Base-by-base conservation (phyloP, 2,888 invertebrate genomes). In the Syrista parreyssii region DNA sequence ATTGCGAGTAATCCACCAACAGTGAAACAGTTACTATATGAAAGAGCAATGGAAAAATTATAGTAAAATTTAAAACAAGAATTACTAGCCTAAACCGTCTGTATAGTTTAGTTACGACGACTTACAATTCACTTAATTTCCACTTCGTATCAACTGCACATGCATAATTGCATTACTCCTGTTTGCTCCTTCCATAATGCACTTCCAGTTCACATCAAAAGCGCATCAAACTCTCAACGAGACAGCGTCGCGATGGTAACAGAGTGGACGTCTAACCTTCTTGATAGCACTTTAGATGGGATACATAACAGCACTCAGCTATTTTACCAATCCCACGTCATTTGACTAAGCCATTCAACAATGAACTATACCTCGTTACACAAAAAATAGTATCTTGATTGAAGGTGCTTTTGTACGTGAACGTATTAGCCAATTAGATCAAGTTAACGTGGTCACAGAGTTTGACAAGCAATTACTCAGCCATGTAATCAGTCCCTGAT, bases 81-180 rank as follows among this genome's bases (percentile, higher is more conserved):
- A 23, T 55, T 55, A 55, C 55, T 23, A 55, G 23, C 23, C 23
- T 55, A 55, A 55, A 55, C 9, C 9, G 9, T 23, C 55, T 55
- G 23, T 23, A 23, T 23, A 23, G 9, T 23, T 81, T 79, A 81
- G 79, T 78, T 78, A 79, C 68, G 76, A 77, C 77, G 78, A 79
- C 77, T 80, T 77, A 79, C 79, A 80, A 80, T 81, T 81, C 79
- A 78, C 79, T 80, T 76, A 77, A 73, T 73, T 81, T 78, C 76
- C 73, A 55, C 76, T 76, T 75, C 72, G 79, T 81, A 75, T 76
- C 73, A 73, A 80, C 74, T 71, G 76, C 77, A 79, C 78, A 81
- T 79, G 77, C 76, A 77, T 81, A 82, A 82, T 82, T 81, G 81
- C 82, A 76, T 75, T 72, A 82, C 78, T 79, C 81, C 75, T 79